Base-by-base conservation (phyloP, 2,113 vertebrate genomes). In the Catharus minimus region DNA sequence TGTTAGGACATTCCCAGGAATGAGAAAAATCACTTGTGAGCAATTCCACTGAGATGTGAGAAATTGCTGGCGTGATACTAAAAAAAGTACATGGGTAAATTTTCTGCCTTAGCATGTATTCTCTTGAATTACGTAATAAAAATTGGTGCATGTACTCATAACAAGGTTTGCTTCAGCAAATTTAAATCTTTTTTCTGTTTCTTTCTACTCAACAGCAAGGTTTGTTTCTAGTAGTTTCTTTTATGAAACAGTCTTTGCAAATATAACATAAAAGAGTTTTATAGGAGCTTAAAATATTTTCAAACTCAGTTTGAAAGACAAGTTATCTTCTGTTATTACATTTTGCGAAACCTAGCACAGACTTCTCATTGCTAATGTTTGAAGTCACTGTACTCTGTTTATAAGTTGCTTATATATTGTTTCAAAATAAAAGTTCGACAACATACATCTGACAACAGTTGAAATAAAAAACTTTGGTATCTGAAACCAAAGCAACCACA, bases 11-110 rank as follows among this genome's bases (percentile, higher is more conserved):
- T 73, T 76, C 7, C 28, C 21, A 47, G 27, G 67, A 86, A 62
- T 3, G 14, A 33, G 38, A 26, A 57, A 71, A 82, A 15, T 0
- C 0, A 3, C 10, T 75, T 53, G 5, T 2, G 12, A 57, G 39
- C 13, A 22, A 7, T 75, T 66, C 10, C 11, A 14, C 21, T n/a
- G 60, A 72, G 12, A 49, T 61, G 16, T 46, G 9, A 69, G 49
- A 64, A 76, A 41, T 65, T 56, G 11, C 23, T 66, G 20, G 4
- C 32, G 4, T 15, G 32, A 9, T 79, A 24, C 13, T 65, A 30
- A 52, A 50, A 43, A 16, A 55, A 38, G 4, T 46, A 49, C 24
- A 14, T 2, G 7, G 52, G 20, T 73, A 7, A 16, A 62, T 77
- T 52, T 77, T 8, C 7, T 86, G 23, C 15, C 26, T 62, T 62